Base-by-base conservation (phyloP, 2,797 vertebrate genomes). In the Toxotes lorentzi region DNA sequence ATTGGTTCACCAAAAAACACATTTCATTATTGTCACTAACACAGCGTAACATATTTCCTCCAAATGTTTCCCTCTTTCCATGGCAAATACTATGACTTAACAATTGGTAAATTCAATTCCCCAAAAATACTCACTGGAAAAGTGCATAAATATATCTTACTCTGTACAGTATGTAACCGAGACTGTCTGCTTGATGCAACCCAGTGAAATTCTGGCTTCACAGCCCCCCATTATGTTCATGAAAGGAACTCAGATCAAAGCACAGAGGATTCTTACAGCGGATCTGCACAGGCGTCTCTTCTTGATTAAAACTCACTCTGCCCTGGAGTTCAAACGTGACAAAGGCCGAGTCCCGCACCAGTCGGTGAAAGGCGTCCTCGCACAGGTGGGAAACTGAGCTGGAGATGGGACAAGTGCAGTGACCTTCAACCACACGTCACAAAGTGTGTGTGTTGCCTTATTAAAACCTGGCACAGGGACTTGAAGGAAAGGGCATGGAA, bases 121-220 rank as follows among this genome's bases (percentile, higher is more conserved):
- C 23, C 0, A 34, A 23, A 71, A 40, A 17, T 7, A 10, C 13
- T 45, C 13, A 64, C 3, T 68, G 1, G 7, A 60, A 58, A 81
- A 17, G 7, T 14, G 7, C 58, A 38, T 62, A 47, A 71, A 48
- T 48, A 50, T 38, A 32, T 58, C 75, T 80, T 60, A 68, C 41
- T 83, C n/a, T 67, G 78, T 80, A 69, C 57, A 81, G 51, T 63
- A 73, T 19, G 11, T 21, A 68, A 40, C 17, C 3, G 4, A 62
- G 45, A 53, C 50, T 2, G 56, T 56, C 48, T 64, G 73, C 69
- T 88, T 92, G 89, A 91, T 63, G 92, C 90, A 93, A 93, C 65
- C 38, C 35, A 53, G 11, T 81, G 92, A 77, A 93, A 92, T 58
- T 19, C 32, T 27, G 70, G 4, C 69, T 54, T 78, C 66, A 66